Evolutionary conservation across 2,797 vertebrate genomes (phyloP).

Genomic region (Macroramphosus scolopax): DNA sequence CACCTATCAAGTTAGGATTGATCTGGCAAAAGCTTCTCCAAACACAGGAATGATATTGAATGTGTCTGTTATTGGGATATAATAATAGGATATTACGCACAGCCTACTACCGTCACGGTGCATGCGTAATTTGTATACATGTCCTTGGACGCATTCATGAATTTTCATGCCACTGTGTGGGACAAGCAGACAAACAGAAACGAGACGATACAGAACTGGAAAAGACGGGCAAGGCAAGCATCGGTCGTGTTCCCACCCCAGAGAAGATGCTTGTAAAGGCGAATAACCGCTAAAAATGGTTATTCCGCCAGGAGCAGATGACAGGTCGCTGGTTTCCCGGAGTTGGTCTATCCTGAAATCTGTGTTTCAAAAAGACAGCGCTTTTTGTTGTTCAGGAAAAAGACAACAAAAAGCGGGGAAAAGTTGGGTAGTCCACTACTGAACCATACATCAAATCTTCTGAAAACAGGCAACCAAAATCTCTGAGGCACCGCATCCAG

Average conservation of each 20-base stretch:
- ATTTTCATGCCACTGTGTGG: conserved; percentile 60
- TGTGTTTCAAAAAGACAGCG: background rate
- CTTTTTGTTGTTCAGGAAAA: conserved; percentile 47
- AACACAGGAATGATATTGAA: conserved; percentile 23
- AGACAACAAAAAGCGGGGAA: conserved; percentile 41
- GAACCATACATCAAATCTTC: conserved; percentile 50
- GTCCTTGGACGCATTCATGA: conserved; percentile 66
- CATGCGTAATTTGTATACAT: conserved; percentile 71
- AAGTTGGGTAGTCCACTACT: conserved; percentile 67
- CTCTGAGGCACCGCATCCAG: conserved; percentile 52
- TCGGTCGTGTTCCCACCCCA: conserved; percentile 71
- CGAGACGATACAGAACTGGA: conserved; percentile 56
- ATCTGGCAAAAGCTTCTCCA: too few relatives aligned
- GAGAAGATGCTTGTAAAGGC: conserved; percentile 68
- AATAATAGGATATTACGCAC: conserved; percentile 67
- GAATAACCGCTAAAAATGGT: conserved; percentile 70
- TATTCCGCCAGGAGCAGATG: conserved; percentile 65
- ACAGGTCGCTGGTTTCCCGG: conserved; percentile 62
- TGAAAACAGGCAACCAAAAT: conserved; percentile 45
- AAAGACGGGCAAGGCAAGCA: conserved; percentile 63
- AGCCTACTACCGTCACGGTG: conserved; percentile 62
- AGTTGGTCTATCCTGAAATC: conserved; percentile 70
- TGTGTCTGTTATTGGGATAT: conserved; percentile 33
- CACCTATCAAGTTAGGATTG: conserved; percentile 51
- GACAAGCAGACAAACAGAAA: conserved; percentile 60